Percentiles rank a stretch among this genome's conserved stretches.
Conservation (phyloP, 2,113 vertebrate species). For the Pachyramphus minor region DNA sequence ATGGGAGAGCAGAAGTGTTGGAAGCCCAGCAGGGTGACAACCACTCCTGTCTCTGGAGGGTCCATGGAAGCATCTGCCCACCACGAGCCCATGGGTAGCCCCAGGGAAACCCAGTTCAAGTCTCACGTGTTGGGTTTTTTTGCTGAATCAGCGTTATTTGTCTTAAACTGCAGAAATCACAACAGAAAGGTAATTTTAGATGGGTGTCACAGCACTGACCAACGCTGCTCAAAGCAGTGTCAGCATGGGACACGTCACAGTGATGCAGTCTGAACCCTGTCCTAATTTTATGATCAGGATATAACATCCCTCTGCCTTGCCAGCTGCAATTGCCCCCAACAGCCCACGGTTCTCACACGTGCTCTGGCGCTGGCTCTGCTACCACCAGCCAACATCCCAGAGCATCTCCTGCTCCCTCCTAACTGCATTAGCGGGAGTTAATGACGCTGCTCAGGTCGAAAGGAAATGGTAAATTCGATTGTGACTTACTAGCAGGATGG, state of each 20-base stretch:
- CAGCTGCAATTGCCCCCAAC: not conserved
- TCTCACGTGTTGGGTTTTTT: not conserved
- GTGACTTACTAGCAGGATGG: not conserved
- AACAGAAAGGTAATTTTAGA: not conserved
- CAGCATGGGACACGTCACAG: not conserved
- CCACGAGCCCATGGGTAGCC: not conserved
- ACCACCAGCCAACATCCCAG: not conserved
- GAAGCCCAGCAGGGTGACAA: not conserved
- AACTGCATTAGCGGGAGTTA: conserved; percentile 12
- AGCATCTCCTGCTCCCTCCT: conserved; percentile 34
- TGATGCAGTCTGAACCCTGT: accelerated
- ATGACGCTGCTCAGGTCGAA: not conserved
- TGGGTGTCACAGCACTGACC: not conserved
- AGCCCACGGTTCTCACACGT: not conserved
- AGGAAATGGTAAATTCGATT: conserved; percentile 45
- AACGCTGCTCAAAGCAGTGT: accelerated
- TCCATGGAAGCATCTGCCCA: not conserved
- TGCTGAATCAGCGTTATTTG: not conserved
- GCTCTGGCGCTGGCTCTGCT: not conserved
- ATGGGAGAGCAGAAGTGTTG: accelerated
- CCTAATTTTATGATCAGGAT: not conserved
- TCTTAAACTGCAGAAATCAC: not conserved
- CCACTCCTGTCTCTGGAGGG: not conserved
- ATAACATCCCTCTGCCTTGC: not conserved
- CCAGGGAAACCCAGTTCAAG: not conserved